Evolutionary conservation across 2,888 invertebrate genomes (phyloP).

Genomic region (Cataglyphis rosenhaueri): DNA sequence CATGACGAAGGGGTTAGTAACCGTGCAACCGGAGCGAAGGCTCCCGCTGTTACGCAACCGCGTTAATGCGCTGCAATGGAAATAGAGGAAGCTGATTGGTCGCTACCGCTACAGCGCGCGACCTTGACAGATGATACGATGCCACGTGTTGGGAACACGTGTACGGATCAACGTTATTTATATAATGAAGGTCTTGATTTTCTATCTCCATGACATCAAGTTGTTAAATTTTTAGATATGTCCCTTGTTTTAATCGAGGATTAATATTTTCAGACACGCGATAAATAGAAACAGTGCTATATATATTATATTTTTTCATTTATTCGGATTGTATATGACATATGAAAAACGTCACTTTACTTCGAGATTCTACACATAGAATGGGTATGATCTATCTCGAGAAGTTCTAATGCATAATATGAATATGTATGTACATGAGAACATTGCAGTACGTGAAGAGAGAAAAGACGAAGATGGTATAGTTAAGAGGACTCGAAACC

Average conservation of each 20-base stretch:
- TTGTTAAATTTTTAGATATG: neutral
- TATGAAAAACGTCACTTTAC: neutral
- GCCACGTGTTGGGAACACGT: conserved; percentile 30
- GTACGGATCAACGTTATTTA: neutral
- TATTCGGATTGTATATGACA: neutral
- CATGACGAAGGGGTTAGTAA: conserved; percentile 32
- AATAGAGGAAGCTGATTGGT: conserved; percentile 57
- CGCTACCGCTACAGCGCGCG: conserved; percentile 31
- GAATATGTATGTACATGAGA: neutral
- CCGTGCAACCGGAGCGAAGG: conserved; percentile 11
- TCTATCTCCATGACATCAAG: neutral
- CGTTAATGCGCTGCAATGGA: conserved; percentile 45
- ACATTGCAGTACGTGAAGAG: neutral
- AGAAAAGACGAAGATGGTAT: neutral
- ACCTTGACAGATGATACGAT: conserved; percentile 18
- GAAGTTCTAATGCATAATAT: neutral
- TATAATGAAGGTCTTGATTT: neutral
- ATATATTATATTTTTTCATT: neutral
- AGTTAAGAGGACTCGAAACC: neutral
- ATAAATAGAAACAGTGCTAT: neutral
- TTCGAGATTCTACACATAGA: neutral
- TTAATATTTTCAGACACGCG: neutral
- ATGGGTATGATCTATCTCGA: neutral
- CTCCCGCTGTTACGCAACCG: neutral
- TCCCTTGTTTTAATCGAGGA: neutral